Base-by-base conservation (phyloP, 37 sponge, comb jelly and placozoan species). In the Hexactinellida sp. region DNA sequence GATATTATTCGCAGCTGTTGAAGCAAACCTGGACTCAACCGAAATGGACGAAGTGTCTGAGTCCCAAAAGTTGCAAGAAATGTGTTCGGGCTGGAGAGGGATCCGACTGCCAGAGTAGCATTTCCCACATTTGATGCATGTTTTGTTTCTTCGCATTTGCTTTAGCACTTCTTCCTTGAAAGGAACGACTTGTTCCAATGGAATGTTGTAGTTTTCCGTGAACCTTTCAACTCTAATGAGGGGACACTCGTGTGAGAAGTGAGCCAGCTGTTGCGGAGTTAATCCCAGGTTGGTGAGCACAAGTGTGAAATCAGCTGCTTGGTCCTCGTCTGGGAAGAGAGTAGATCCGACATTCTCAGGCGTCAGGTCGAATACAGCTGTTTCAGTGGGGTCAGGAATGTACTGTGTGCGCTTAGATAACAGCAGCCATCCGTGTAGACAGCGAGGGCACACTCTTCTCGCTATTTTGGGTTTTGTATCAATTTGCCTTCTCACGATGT, bases 231-330 rank as follows among this genome's bases (percentile, higher is more conserved):
- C 3, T 21, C 76, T 32, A 63, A 10, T 63, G 5, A 63, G 76
- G 3, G 76, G 76, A 28, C 76, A 63, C 34, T 63, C 76, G 3
- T 3, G 21, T 63, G 76, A 63, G 76, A 63, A 63, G 30, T 63
- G 76, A 10, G 76, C 13, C 13, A 63, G 34, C 3, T 63, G 76
- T 63, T n/a, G 76, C 3, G 34, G 76, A 25, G 21, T 63, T n/a
- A 63, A 63, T 63, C 30, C 76, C 3, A 21, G 13, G 28, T 63
- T 63, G 13, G 3, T 7, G 3, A 63, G 76, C 3, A 28, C 34
- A 63, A 63, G 76, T 28, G 3, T 63, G 76, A 63, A 63, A n/a
- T 63, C 76, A 63, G 76, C 76, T 63, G 76, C 76, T 63, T 63
- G 76, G 34, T 63, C 76, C 13, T n/a, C 30, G 13, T 63, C 30